Evolutionary conservation across 2,797 vertebrate species (phyloP).

Genomic region (Pipistrellus pipistrellus): DNA sequence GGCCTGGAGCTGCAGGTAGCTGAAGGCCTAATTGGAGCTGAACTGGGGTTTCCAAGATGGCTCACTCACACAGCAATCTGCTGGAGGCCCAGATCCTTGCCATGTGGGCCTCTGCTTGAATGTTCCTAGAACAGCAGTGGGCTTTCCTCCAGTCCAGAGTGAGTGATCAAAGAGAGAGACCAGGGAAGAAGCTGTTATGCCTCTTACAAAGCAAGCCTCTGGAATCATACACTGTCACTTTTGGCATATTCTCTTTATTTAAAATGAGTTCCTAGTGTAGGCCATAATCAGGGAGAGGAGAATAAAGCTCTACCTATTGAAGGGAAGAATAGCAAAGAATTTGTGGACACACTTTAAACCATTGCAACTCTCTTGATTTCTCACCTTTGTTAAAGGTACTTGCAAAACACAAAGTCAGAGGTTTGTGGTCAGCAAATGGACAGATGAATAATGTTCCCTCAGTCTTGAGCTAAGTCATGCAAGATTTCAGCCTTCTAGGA

Average conservation of each 20-base stretch:
- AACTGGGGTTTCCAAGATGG: neutral
- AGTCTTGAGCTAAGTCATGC: neutral
- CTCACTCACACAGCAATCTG: neutral
- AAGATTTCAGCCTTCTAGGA: slow-evolving; percentile 34
- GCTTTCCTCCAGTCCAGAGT: neutral
- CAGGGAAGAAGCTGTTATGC: neutral
- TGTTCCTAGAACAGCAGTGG: neutral
- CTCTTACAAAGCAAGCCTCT: neutral
- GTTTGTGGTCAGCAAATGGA: neutral
- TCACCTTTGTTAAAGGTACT: neutral
- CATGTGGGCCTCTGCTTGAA: neutral
- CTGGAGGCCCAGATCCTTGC: slow-evolving; percentile 25
- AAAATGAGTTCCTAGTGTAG: neutral
- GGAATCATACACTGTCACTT: neutral
- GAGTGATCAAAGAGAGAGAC: slow-evolving; percentile 23
- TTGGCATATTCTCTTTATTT: neutral
- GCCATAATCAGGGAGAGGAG: neutral
- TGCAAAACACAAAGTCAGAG: slow-evolving; percentile 27
- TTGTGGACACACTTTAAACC: slow-evolving; percentile 13
- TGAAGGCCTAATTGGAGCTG: neutral
- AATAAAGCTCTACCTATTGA: slow-evolving; percentile 5
- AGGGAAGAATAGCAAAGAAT: slow-evolving; percentile 1
- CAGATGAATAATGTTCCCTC: neutral
- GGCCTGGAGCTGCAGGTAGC: neutral
- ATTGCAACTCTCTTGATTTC: neutral